phyloP scores from a whole-genome alignment of 2,797 vertebrate genomes.

The Acanthurus lineatus region DNA sequence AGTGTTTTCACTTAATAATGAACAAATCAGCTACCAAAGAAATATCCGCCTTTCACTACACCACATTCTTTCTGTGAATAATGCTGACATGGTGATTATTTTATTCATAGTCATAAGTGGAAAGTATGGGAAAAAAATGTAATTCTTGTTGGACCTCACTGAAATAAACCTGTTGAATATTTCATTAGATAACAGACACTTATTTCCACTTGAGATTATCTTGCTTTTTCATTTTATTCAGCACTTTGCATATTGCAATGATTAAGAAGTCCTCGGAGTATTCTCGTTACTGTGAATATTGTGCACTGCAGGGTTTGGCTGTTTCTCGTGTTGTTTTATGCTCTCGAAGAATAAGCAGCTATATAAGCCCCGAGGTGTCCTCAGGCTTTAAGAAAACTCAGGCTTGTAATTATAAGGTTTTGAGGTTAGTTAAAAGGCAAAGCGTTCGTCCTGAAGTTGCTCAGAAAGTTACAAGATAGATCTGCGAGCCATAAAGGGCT shows the following conservation, averaged over 20 bases:
- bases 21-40: conserved; percentile 45
- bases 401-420: conserved; percentile 24
- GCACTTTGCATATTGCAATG: conserved; percentile 43
- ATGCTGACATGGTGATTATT: conserved; percentile 42
- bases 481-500: neutral
- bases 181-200: conserved; percentile 64
- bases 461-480: neutral
- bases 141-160: conserved; percentile 25
- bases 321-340: conserved; percentile 6
- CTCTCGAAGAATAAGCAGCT: conserved; percentile 16
- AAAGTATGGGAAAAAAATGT: conserved; percentile 15
- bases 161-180: conserved; percentile 72
- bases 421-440: conserved; percentile 7
- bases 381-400: conserved; percentile 10
- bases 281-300: conserved; percentile 25
- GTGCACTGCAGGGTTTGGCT: conserved; percentile 9
- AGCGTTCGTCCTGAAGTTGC: neutral
- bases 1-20: conserved; percentile 56
- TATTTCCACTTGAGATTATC: conserved; percentile 46
- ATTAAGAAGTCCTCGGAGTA: conserved; percentile 27
- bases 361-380: conserved; percentile 11
- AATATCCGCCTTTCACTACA: conserved; percentile 19
- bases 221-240: conserved; percentile 42
- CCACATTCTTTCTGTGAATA: conserved; percentile 28
- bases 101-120: conserved; percentile 21